Conservation (phyloP, 2,797 vertebrate species). For the Cuculus canorus region DNA sequence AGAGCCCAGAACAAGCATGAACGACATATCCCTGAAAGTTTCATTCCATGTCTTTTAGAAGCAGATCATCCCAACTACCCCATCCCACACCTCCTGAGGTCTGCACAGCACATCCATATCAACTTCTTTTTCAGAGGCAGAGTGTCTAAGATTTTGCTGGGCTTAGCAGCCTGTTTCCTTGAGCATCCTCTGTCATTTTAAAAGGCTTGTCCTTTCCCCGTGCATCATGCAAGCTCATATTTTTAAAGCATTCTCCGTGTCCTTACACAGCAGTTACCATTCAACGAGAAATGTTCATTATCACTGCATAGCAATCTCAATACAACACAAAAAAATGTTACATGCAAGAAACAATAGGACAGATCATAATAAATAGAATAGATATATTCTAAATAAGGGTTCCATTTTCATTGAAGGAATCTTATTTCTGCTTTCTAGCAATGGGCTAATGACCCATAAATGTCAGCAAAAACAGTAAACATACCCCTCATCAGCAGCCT, state of each 20-base stretch:
- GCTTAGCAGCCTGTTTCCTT: not conserved
- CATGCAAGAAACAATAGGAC: not conserved
- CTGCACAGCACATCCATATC: not conserved
- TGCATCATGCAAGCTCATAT: not conserved
- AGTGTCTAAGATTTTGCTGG: not conserved
- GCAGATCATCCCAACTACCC: not conserved
- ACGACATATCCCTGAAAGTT: accelerated
- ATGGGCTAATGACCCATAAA: not conserved
- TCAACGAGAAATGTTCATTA: not conserved
- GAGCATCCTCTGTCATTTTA: not conserved
- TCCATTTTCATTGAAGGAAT: not conserved
- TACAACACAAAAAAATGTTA: not conserved
- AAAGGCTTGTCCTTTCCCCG: not conserved
- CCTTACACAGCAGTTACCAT: not conserved
- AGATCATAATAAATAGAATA: not conserved
- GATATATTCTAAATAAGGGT: not conserved
- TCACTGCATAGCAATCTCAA: not conserved
- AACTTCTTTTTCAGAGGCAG: not conserved
- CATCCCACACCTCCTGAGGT: not conserved
- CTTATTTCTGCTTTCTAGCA: constrained; percentile 3
- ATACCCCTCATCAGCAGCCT: not conserved
- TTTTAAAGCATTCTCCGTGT: not conserved
- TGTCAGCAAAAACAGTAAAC: not conserved
- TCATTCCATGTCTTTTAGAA: not conserved
- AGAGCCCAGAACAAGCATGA: accelerated